Evolutionary conservation across 2,113 vertebrate genomes (phyloP).

Genomic region (Emydocephalus ijimae): DNA sequence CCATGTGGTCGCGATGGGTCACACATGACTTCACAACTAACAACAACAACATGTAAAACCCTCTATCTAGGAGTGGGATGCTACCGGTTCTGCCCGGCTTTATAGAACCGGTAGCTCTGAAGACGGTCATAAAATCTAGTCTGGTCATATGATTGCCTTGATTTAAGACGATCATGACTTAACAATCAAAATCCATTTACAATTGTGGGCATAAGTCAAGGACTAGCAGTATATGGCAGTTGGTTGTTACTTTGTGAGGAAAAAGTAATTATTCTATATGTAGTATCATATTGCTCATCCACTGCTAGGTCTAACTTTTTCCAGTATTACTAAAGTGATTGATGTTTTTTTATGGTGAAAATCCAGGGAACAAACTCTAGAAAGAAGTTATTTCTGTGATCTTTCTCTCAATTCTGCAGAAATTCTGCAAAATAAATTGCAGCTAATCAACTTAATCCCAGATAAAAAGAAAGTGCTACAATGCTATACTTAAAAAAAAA

Average conservation of each 20-base stretch:
- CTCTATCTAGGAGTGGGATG: too few species aligned
- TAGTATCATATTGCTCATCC: not conserved
- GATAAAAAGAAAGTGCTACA: slow-evolving; percentile 32
- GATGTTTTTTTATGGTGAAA: not conserved
- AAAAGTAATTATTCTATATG: not conserved
- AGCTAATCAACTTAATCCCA: slow-evolving; percentile 47
- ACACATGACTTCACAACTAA: too few species aligned
- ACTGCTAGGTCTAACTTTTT: not conserved
- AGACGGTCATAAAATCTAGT: not conserved
- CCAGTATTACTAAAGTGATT: slow-evolving; percentile 17
- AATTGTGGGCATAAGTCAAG: not conserved
- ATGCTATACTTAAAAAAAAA: not conserved
- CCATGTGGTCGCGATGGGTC: too few species aligned
- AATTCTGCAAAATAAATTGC: slow-evolving; percentile 8
- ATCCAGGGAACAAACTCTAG: slow-evolving; percentile 20
- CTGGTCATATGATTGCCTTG: not conserved
- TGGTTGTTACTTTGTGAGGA: not conserved
- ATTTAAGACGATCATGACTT: not conserved
- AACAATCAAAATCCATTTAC: not conserved
- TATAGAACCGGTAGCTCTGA: too few species aligned
- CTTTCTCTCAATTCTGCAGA: not conserved
- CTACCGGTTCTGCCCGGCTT: too few species aligned
- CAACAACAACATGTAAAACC: too few species aligned
- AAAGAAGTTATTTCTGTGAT: not conserved
- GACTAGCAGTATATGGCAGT: not conserved